phyloP scores from a whole-genome alignment of 2,113 vertebrate genomes.

The Channa maculata region DNA sequence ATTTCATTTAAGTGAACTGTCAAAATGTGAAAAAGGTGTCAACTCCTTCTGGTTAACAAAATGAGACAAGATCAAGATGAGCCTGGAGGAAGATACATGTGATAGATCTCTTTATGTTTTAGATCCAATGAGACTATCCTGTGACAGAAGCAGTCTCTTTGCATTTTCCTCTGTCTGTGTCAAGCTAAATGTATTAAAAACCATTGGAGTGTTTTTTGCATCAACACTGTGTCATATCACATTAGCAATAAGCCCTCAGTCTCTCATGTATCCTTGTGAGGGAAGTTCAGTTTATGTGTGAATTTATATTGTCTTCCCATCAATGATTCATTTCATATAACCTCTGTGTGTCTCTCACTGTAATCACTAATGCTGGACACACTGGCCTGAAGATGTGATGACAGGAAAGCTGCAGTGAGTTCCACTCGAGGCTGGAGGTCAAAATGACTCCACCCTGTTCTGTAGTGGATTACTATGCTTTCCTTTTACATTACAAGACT shows the following conservation, averaged over 20 bases:
- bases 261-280: conserved; percentile 21
- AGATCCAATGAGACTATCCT: conserved; percentile 50
- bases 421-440: conserved; percentile 36
- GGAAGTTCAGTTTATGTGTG: conserved; percentile 49
- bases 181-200: conserved; percentile 48
- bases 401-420: conserved; percentile 11
- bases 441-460: conserved; percentile 42
- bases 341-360: conserved; percentile 30
- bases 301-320: conserved; percentile 34
- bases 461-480: conserved; percentile 38
- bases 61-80: conserved; percentile 41
- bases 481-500: conserved; percentile 71
- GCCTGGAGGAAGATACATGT: conserved; percentile 31
- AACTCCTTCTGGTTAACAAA: conserved; percentile 40
- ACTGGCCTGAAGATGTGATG: conserved; percentile 24
- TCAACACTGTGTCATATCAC: conserved; percentile 20
- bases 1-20: conserved; percentile 61
- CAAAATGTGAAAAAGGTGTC: conserved; percentile 57
- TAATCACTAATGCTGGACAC: conserved; percentile 27
- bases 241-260: conserved; percentile 12
- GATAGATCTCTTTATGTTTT: conserved; percentile 42
- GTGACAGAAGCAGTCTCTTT: conserved; percentile 41
- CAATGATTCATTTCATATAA: conserved; percentile 38
- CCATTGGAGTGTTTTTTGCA: conserved; percentile 15
- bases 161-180: conserved; percentile 48